Evolutionary conservation across 2,888 invertebrate genomes (phyloP).

Genomic region (Congeria kusceri): DNA sequence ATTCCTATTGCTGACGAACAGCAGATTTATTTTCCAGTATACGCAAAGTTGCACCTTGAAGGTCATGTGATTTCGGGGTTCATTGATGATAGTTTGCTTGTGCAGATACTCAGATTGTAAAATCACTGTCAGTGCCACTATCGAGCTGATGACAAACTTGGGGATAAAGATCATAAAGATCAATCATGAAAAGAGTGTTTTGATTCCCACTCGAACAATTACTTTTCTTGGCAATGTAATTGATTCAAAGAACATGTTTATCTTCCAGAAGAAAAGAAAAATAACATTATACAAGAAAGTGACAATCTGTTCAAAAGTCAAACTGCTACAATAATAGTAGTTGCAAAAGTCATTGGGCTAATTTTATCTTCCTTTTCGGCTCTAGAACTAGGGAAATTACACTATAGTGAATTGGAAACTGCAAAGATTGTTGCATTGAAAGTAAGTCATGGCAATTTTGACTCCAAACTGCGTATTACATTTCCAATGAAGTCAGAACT

Average conservation of each 20-base stretch:
- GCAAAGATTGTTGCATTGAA: slow-evolving; percentile 42
- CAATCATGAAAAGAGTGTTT: too few species aligned
- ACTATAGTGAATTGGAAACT: slow-evolving; percentile 44
- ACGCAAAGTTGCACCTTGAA: slow-evolving; percentile 39
- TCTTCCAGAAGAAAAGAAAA: slow-evolving; percentile 42
- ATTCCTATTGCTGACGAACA: slow-evolving; percentile 39
- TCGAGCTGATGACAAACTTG: slow-evolving; percentile 17
- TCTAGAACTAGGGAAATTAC: slow-evolving; percentile 43
- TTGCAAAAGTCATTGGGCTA: slow-evolving; percentile 44
- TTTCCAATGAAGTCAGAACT: too few species aligned
- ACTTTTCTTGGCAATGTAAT: too few species aligned
- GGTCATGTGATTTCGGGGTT: slow-evolving; percentile 46
- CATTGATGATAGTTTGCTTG: slow-evolving; percentile 60
- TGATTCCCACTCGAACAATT: too few species aligned
- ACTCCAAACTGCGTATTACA: slow-evolving; percentile 18
- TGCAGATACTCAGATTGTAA: slow-evolving; percentile 5
- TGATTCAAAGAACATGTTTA: slow-evolving; percentile 44
- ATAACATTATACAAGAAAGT: slow-evolving; percentile 20
- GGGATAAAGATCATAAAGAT: slow-evolving; percentile 37
- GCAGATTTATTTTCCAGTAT: slow-evolving; percentile 52
- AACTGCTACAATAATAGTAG: slow-evolving; percentile 21
- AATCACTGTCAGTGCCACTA: too few species aligned
- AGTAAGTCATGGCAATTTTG: too few species aligned
- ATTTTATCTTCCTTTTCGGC: slow-evolving; percentile 45
- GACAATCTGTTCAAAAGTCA: slow-evolving; percentile 1